Base-by-base conservation (phyloP, 2,888 invertebrate genomes). In the Octodonta nipae region DNA sequence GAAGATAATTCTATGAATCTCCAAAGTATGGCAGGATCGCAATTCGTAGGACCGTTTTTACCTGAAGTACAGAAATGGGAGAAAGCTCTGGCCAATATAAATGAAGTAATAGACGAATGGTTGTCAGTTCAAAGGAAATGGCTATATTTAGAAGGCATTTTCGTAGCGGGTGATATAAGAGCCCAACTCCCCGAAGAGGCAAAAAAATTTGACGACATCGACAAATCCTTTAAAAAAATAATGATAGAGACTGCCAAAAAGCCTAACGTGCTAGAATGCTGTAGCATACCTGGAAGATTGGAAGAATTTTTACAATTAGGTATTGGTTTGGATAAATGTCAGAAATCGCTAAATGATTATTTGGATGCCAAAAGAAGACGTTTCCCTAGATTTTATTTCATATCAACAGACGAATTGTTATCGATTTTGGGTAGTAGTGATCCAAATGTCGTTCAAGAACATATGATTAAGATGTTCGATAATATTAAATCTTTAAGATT, bases 391-490 rank as follows among this genome's bases (percentile, higher is more conserved):
- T 92, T 92, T 63, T 91, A 84, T 64, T 92, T 92, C 60, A 84
- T 92, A 52, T 91, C 91, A 3, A 91, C 91, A 15, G 89, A 91
- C 51, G 92, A 92, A 58, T 60, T 92, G 43, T 67, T 93, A 5
- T 82, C 85, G 2, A 86, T 92, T 46, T 69, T 92, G 30, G 91
- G 91, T 8, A 87, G 83, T 54, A 84, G 79, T 43, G 80, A 85
- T 40, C 79, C 85, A 6, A 69, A 68, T 32, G 80, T 82, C 48
- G 86, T 92, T 5, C 91, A 92, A 58, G 86, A 89, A 50, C 88
- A 92, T 54, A 85, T 92, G 71, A 83, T 88, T 33, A 92, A 92
- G 72, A 91, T 92, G 87, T 92, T 86, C 58, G 89, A 91, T 59
- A 91, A 91, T 52, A 78, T 92, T 15, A 76, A 79, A 45, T 71